Percentiles rank a stretch among this genome's conserved stretches.
Evolutionary conservation across 2,797 vertebrate genomes (phyloP).

Genomic region (Lutjanus argentimaculatus): DNA sequence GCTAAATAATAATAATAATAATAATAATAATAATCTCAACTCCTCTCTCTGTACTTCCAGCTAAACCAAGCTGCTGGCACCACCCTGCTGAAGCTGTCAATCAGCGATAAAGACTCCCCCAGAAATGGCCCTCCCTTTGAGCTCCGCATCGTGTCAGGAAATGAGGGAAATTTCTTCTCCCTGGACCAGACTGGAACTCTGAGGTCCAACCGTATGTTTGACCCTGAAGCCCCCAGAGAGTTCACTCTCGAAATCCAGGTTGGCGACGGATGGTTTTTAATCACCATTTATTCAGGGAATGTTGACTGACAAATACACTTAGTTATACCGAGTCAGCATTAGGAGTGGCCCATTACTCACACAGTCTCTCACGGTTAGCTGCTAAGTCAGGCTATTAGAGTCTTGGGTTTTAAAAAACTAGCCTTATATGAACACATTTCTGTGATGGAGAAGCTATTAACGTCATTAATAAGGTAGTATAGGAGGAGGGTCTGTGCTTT

Average conservation of each 20-base stretch:
- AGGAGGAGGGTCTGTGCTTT: not conserved
- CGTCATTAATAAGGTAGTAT: not conserved
- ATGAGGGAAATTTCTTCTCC: slow-evolving; percentile 88
- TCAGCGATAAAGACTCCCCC: slow-evolving; percentile 93
- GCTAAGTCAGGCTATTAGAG: slow-evolving; percentile 6
- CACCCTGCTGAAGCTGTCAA: slow-evolving; percentile 89
- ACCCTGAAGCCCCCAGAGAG: slow-evolving; percentile 88
- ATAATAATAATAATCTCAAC: not conserved
- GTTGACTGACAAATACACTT: slow-evolving; percentile 3
- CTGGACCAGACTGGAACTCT: slow-evolving; percentile 91
- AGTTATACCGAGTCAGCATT: slow-evolving; percentile 20
- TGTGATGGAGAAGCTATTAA: slow-evolving; percentile 5
- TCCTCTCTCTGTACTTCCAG: slow-evolving; percentile 74
- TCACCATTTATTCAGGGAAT: slow-evolving; percentile 19
- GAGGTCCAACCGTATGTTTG: slow-evolving; percentile 79
- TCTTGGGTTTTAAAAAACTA: slow-evolving; percentile 15
- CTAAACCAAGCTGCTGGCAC: slow-evolving; percentile 92
- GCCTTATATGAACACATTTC: slow-evolving; percentile 6
- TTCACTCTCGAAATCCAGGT: slow-evolving; percentile 94
- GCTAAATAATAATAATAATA: too few relatives aligned
- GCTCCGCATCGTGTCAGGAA: slow-evolving; percentile 92
- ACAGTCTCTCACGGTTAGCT: slow-evolving; percentile 16
- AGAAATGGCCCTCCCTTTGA: slow-evolving; percentile 94
- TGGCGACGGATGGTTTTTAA: slow-evolving; percentile 9
- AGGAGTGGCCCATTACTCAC: slow-evolving; percentile 10